Conservation (phyloP, 2,113 vertebrate genomes). For the Chaetura pelagica region DNA sequence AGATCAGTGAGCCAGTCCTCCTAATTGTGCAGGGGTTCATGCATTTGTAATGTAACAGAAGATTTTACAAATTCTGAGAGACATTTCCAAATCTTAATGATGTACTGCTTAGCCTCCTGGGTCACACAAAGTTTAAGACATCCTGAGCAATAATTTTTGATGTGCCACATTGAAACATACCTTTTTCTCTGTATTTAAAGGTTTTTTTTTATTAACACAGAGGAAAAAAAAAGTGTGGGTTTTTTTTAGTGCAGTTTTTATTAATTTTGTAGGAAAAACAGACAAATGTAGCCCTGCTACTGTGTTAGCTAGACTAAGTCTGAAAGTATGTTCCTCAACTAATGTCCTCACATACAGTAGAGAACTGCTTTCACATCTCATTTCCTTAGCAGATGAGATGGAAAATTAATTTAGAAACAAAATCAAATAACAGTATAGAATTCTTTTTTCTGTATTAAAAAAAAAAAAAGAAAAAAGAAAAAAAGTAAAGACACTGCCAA, state of each 20-base stretch:
- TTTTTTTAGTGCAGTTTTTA: background rate
- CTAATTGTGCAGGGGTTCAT: background rate
- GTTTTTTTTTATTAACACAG: background rate
- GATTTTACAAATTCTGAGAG: background rate
- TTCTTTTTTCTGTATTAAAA: background rate
- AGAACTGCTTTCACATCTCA: slow-evolving; percentile 55
- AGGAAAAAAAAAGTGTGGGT: too few relatives aligned
- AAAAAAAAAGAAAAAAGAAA: background rate
- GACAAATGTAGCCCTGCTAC: background rate
- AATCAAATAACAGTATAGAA: slow-evolving; percentile 17
- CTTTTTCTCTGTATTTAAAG: background rate
- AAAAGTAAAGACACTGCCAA: background rate
- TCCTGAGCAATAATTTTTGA: background rate
- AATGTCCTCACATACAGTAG: background rate
- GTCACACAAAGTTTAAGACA: background rate
- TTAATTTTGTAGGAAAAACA: background rate
- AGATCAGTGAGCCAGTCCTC: background rate
- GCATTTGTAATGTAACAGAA: background rate
- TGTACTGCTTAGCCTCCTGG: background rate
- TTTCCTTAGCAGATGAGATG: slow-evolving; percentile 61
- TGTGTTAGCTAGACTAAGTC: background rate
- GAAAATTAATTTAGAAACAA: slow-evolving; percentile 69
- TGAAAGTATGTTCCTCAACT: background rate
- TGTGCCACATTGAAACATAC: background rate
- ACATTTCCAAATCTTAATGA: background rate